Base-by-base conservation (phyloP, 2,797 vertebrate species). In the Pogoniulus pusillus region DNA sequence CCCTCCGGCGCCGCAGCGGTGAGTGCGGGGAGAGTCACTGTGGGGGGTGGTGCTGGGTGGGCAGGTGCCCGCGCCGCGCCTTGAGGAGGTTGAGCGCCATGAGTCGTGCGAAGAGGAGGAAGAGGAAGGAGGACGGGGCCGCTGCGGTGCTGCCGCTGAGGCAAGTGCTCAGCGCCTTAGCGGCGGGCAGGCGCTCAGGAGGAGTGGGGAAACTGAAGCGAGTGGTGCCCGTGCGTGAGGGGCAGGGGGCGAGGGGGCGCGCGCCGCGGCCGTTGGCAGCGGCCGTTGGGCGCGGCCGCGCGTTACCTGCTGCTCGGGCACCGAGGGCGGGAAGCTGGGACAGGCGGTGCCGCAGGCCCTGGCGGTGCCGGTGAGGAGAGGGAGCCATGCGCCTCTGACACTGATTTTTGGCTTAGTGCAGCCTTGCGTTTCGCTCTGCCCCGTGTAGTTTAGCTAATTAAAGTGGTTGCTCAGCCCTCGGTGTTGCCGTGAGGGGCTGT, bases 371-470 rank as follows among this genome's bases (percentile, higher is more conserved):
- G 66, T 4, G 53, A 10, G 59, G 10, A 29, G 29, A 54, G 62
- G 39, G 29, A 30, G 39, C 20, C 30, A 14, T 10, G 39, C 19
- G 6, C 16, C 43, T n/a, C 30, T 22, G 63, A 43, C 29, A 63
- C 39, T 29, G 39, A 13, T 19, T 62, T 35, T 39, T 29, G 59
- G 26, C 27, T 13, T 7, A 18, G 27, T 14, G 43, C 29, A 23
- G 62, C 4, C 5, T 27, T 12, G 24, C 23, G 16, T 27, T 60
- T 29, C 35, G 16, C 59, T 27, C 26, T 10, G 12, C 20, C 17
- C 34, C 14, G 27, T 37, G 13, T 4, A 1, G 10, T 0, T 1
- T 1, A 0, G 1, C 4, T 23, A 0, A 1, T 3, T 0, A 6
- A 29, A 27, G 66, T 30, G 16, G 70, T 12, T 17, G 1, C 16